Evolutionary conservation across 2,888 invertebrate species (phyloP), one percentile per base, ranked within the genome.

Genomic region (Cancer borealis): DNA sequence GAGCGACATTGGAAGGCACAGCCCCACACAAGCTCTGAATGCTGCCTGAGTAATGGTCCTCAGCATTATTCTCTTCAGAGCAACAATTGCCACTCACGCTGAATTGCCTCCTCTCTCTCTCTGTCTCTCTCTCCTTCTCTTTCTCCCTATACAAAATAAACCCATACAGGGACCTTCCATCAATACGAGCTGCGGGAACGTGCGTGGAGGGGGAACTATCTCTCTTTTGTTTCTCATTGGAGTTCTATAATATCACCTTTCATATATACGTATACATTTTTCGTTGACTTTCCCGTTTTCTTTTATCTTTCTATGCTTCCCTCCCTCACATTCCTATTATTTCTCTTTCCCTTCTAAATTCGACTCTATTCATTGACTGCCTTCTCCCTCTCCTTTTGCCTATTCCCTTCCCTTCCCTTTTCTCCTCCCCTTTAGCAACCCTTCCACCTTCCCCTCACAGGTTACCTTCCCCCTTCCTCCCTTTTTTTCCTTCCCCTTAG

Each of bases 1-100:
- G 79, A 21, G 66, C 21, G 30, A 79, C 79, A 79, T 12, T 30
- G 79, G 30, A 79, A 12, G 79, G 79, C 30, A 79, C 12, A 30
- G 3, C 66, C 66, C 66, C 66, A 66, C 66, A 66, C 66, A n/a
- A 66, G n/a, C 66, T 66, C 66, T 66, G 66, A 66, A 66, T 66
- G 66, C 66, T n/a, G 66, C 66, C 66, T 66, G 66, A 66, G 66
- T 66, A 66, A 66, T 66, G 66, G 66, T 66, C 66, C 66, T 66
- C 66, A 66, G n/a, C 66, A 17, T n/a, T 66, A 66, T 66, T 66
- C 66, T 66, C 66, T 66, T n/a, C n/a, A n/a, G 66, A 21, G 66
- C n/a, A n/a, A 66, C 66, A 66, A 66, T 66, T 66, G 66, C 66
- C 66, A 66, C 66, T 66, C 66, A 66, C 66, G 66, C 66, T 66